Base-by-base conservation (phyloP, 1,140 invertebrate genomes). In the Episyrphus balteatus region DNA sequence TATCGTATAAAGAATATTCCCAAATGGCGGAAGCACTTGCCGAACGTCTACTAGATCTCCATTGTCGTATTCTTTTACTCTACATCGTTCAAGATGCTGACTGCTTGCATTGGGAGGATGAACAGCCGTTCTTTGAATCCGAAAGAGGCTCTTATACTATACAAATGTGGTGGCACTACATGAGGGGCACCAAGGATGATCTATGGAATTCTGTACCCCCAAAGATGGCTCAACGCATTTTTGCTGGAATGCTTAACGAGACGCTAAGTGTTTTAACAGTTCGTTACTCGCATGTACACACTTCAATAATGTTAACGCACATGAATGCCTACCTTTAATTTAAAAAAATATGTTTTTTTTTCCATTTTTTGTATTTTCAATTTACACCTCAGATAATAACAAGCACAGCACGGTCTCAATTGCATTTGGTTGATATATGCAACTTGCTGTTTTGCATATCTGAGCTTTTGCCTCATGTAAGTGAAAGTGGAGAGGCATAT, bases 131-230 rank as follows among this genome's bases (percentile, higher is more conserved):
- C 56, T 81, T 71, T 53, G 82, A 84, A 62, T 79, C 74, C 9
- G 82, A 86, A 54, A 66, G 81, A 26, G 83, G 81, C 2, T 85
- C 84, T 2, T 85, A 84, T 38, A 78, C 80, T 5, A 75, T 88
- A 41, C 85, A 87, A 62, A 88, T 87, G 76, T 89, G 86, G 86
- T 84, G 83, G 81, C 71, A 87, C 5, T 88, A 88, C 56, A 85
- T 90, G 80, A 77, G 85, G 72, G 83, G 85, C 81, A 84, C 80
- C 5, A 77, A 75, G 53, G 75, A 81, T 55, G 83, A 86, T 69
- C 65, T 88, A 21, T 87, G 85, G 84, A 82, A 80, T 50, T 85
- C 83, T 0, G 83, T 86, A 6, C 83, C 85, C 3, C 84, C 84
- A 1, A 82, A 83, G 67, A 86, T 84, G 78, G 84, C 85, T 0